Base-by-base conservation (phyloP, 2,888 invertebrate species). In the Eupithecia dodoneata region DNA sequence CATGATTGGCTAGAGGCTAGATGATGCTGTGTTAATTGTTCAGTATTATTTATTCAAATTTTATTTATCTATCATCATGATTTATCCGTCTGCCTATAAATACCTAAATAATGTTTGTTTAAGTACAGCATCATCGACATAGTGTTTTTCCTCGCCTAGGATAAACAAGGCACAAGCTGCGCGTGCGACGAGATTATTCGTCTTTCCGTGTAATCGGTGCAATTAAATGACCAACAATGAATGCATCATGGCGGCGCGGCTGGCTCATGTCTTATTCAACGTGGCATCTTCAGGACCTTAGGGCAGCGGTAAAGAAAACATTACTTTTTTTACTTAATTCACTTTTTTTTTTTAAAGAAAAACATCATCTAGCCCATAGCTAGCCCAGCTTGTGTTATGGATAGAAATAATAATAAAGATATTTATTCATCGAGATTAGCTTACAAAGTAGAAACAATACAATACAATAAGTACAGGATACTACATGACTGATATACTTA, bases 161-260 rank as follows among this genome's bases (percentile, higher is more conserved):
- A 52, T 76, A 80, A 76, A 79, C 76, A 76, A 77, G 73, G 71
- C 71, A 72, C 63, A 78, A 42, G 2, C 10, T 70, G 47, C 30
- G 70, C 67, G 67, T 75, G 78, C 76, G 42, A 70, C 74, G 77
- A 79, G 76, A 83, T 83, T 81, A 82, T 79, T 79, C 74, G 75
- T 75, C 74, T 73, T 71, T 80, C 74, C 75, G 79, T 78, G 80
- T 85, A 85, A 86, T 86, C 79, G 78, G 63, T 79, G 82, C 84
- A 87, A 89, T 89, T 88, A 87, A 88, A 85, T 81, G 81, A 81
- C 79, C 76, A 44, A 82, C 81, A 77, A 88, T 87, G 85, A 85
- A 85, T 86, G 81, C 86, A 81, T 83, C 81, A 86, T 85, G 66
- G 73, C 76, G 70, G 71, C 76, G 65, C 79, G 74, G 72, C 18